Evolutionary conservation across 1,140 invertebrate species (phyloP).

Genomic region (Cherax quadricarinatus): DNA sequence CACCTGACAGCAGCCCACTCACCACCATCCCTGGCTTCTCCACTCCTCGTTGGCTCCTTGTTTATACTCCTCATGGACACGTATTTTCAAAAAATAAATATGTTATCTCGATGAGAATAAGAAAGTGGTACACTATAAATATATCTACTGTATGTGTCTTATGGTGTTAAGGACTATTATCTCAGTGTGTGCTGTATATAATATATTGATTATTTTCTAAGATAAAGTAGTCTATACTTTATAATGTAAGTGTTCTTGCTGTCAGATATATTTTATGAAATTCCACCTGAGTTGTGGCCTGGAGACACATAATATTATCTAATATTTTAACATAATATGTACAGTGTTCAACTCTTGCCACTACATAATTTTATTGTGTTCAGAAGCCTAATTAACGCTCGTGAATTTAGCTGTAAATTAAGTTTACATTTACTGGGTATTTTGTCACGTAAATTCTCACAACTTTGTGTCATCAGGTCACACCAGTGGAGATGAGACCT

Average conservation of each 20-base stretch:
- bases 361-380: too few relatives aligned
- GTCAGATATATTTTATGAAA: too few relatives aligned
- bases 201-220: neutral
- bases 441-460: too few relatives aligned
- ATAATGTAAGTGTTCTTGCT: neutral
- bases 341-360: too few relatives aligned
- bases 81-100: neutral
- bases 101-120: slow-evolving; percentile 4
- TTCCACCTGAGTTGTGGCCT: too few relatives aligned
- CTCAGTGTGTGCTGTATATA: neutral
- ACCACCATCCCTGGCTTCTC: neutral
- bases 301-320: too few relatives aligned
- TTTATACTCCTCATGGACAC: slow-evolving; percentile 4
- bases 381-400: too few relatives aligned
- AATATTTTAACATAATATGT: too few relatives aligned
- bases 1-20: neutral
- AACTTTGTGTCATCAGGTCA: too few relatives aligned
- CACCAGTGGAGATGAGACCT: too few relatives aligned
- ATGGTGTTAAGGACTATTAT: neutral
- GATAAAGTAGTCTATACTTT: neutral
- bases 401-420: too few relatives aligned
- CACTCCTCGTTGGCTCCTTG: slow-evolving; percentile 6
- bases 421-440: too few relatives aligned
- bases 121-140: neutral
- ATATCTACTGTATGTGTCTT: slow-evolving; percentile 19